phyloP scores from a whole-genome alignment of 2,797 vertebrate genomes.

The Stomatorhinus walkeri region DNA sequence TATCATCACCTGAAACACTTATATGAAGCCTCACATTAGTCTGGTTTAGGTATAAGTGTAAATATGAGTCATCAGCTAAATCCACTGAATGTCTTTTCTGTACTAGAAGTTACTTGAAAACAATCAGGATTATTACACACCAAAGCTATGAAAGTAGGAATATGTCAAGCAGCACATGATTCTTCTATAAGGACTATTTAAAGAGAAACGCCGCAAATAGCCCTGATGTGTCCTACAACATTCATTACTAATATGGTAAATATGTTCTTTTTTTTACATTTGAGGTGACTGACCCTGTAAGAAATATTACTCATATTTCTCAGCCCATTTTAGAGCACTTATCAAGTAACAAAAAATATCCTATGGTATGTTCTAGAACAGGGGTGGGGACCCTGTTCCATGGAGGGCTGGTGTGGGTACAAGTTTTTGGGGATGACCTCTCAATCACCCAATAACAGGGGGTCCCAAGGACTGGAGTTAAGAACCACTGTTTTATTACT shows the following conservation, averaged over 20 bases:
- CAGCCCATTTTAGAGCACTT: not conserved
- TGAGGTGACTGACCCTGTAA: not conserved
- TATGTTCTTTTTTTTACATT: not conserved
- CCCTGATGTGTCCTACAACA: not conserved
- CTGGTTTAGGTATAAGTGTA: not conserved
- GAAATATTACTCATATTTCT: not conserved
- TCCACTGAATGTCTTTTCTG: not conserved
- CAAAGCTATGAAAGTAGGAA: not conserved
- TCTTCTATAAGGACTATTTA: not conserved
- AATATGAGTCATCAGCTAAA: not conserved
- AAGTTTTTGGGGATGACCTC: not conserved
- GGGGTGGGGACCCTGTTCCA: not conserved
- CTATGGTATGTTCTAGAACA: not conserved
- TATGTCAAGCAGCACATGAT: not conserved
- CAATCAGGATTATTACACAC: not conserved
- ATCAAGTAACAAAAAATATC: not conserved
- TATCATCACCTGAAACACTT: not conserved
- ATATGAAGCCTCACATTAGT: not conserved
- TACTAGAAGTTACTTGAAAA: not conserved
- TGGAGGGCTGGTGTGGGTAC: not conserved
- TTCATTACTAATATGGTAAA: not conserved
- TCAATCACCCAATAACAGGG: not conserved
- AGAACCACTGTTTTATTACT: not conserved
- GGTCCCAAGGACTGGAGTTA: not conserved
- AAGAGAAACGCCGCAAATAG: not conserved